These are phyloP conservation scores for Sesamia inferens DNA, from an alignment of 2,888 invertebrate species.

Conservation along the genomic window DNA sequence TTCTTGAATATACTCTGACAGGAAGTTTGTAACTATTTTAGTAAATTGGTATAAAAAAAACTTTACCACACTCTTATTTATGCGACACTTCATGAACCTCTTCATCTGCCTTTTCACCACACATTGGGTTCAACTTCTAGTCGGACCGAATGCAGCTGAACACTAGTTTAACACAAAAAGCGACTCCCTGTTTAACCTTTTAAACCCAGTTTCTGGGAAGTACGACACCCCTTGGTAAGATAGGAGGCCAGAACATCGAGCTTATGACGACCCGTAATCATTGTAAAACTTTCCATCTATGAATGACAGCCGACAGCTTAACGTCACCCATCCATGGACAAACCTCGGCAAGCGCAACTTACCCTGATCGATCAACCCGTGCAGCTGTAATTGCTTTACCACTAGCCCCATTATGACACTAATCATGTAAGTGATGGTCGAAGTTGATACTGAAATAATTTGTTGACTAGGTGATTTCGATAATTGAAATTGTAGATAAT, in stretches of 20 bases:
- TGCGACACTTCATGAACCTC: not conserved
- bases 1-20: conserved; percentile 3
- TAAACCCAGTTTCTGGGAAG: not conserved
- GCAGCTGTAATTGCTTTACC: not conserved
- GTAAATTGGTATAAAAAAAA: not conserved
- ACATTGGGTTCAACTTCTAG: not conserved
- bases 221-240: not conserved
- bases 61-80: not conserved
- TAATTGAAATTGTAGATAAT: conserved; percentile 35
- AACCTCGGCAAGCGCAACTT: not conserved
- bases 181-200: not conserved
- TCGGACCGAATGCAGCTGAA: not conserved
- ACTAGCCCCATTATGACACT: not conserved
- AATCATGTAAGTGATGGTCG: not conserved
- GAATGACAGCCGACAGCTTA: not conserved
- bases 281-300: not conserved
- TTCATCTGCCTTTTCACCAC: not conserved
- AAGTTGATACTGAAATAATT: not conserved
- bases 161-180: not conserved
- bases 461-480: conserved; percentile 11
- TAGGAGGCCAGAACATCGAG: not conserved
- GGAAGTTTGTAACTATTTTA: not conserved
- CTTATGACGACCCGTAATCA: not conserved
- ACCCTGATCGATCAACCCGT: not conserved
- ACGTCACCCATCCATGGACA: not conserved